Evolutionary conservation across 2,113 vertebrate genomes (phyloP).

Genomic region (Colius striatus): DNA sequence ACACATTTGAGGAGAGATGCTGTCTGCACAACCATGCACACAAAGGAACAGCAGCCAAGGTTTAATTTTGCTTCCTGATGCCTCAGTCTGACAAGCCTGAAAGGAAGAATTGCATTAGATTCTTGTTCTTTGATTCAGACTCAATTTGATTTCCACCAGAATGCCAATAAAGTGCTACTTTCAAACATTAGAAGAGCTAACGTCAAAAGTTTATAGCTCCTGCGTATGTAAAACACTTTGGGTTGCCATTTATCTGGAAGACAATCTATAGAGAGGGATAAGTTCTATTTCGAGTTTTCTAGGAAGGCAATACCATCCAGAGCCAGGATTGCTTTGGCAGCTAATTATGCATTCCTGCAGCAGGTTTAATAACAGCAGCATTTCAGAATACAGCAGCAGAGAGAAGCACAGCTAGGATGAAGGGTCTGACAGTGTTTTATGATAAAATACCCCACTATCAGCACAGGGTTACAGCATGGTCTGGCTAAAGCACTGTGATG

Average conservation of each 20-base stretch:
- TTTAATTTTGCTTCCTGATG: slow-evolving; percentile 9
- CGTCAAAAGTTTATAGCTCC: not conserved
- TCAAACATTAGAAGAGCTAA: slow-evolving; percentile 8
- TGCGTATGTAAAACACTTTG: not conserved
- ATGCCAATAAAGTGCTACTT: not conserved
- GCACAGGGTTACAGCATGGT: not conserved
- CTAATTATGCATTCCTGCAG: slow-evolving; percentile 13
- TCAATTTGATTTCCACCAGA: slow-evolving; percentile 16
- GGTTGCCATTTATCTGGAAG: slow-evolving; percentile 25
- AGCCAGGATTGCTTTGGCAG: not conserved
- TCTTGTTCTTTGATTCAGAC: slow-evolving; percentile 1
- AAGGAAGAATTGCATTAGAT: not conserved
- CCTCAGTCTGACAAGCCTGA: not conserved
- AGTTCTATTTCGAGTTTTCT: slow-evolving; percentile 39
- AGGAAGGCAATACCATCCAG: slow-evolving; percentile 1
- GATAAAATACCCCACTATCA: not conserved
- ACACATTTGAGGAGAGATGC: not conserved
- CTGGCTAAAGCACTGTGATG: not conserved
- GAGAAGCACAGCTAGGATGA: not conserved
- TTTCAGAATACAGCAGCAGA: slow-evolving; percentile 25
- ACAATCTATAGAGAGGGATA: not conserved
- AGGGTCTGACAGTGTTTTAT: not conserved
- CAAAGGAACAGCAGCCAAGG: not conserved
- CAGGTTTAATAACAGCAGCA: not conserved
- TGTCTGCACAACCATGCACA: not conserved